These are phyloP conservation scores for Habropoda laboriosa DNA, from an alignment of 1,140 invertebrate genomes.

Conservation along the genomic window DNA sequence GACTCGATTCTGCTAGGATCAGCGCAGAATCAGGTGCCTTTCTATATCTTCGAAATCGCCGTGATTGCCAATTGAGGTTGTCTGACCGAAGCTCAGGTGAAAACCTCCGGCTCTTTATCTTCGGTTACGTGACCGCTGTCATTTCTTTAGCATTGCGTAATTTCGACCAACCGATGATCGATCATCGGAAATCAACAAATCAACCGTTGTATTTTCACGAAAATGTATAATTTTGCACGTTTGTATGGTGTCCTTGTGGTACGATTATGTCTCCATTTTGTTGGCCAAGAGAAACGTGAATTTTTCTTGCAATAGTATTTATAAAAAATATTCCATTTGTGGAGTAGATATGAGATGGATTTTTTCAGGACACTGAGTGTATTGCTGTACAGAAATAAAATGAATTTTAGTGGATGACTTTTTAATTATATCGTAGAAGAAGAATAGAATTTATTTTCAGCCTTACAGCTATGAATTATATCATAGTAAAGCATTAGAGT, in stretches of 20 bases:
- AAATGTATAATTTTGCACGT: not conserved
- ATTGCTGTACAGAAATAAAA: too few species aligned
- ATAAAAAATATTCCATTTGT: too few species aligned
- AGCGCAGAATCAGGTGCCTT: not conserved
- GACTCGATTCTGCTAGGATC: slow-evolving; percentile 48
- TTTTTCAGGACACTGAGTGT: too few species aligned
- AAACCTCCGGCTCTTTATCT: slow-evolving; percentile 44
- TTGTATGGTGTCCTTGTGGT: too few species aligned
- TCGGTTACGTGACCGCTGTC: slow-evolving; percentile 2
- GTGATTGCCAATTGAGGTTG: slow-evolving; percentile 28
- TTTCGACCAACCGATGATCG: slow-evolving; percentile 3
- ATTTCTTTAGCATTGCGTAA: slow-evolving; percentile 27
- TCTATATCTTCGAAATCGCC: slow-evolving; percentile 12
- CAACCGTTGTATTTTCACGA: too few species aligned
- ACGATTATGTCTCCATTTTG: too few species aligned
- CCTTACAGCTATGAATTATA: too few species aligned
- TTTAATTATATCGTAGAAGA: too few species aligned
- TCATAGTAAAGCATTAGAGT: too few species aligned
- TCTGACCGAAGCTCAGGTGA: not conserved
- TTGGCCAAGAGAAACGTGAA: not conserved
- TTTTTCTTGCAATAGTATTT: not conserved
- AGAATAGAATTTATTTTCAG: too few species aligned
- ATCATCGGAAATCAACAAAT: not conserved
- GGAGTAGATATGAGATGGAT: too few species aligned
- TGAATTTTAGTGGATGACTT: too few species aligned